Conservation (phyloP, 2,797 vertebrate genomes). For the Phylloscopus collybita region DNA sequence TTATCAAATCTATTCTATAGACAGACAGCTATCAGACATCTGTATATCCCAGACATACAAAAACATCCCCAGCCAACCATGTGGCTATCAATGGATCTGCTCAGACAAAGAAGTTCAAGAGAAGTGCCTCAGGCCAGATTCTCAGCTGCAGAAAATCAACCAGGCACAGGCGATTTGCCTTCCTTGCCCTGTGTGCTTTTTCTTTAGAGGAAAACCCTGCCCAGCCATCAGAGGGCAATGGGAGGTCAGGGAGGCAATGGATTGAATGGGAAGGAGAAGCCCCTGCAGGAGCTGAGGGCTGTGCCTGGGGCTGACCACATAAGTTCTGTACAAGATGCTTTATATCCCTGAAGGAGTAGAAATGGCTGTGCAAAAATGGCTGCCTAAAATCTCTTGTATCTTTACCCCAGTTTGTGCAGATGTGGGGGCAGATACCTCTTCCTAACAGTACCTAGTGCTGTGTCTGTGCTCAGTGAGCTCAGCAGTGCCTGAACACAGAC, state of each 20-base stretch:
- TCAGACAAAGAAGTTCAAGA: conserved; percentile 66
- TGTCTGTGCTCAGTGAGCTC: background rate
- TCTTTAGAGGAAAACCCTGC: conserved; percentile 9
- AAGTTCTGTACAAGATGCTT: background rate
- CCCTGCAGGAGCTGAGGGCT: background rate
- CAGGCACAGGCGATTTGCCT: background rate
- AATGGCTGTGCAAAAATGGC: background rate
- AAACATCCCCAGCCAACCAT: conserved; percentile 66
- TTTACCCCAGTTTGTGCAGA: background rate
- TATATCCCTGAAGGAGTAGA: background rate
- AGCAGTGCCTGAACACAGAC: background rate
- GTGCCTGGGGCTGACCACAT: background rate
- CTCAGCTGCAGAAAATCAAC: conserved; percentile 65
- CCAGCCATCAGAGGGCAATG: background rate
- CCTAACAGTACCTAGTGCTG: background rate
- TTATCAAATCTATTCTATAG: conserved; percentile 30
- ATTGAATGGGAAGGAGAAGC: background rate
- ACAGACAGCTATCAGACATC: conserved; percentile 64
- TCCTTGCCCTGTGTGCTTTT: conserved; percentile 30
- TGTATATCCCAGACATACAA: conserved; percentile 66
- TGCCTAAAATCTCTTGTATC: background rate
- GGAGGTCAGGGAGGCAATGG: background rate
- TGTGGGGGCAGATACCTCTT: background rate
- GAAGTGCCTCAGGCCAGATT: conserved; percentile 52
- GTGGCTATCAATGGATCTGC: conserved; percentile 52